Evolutionary conservation across 2,113 vertebrate species (phyloP).

Genomic region (Glaucomys volans): DNA sequence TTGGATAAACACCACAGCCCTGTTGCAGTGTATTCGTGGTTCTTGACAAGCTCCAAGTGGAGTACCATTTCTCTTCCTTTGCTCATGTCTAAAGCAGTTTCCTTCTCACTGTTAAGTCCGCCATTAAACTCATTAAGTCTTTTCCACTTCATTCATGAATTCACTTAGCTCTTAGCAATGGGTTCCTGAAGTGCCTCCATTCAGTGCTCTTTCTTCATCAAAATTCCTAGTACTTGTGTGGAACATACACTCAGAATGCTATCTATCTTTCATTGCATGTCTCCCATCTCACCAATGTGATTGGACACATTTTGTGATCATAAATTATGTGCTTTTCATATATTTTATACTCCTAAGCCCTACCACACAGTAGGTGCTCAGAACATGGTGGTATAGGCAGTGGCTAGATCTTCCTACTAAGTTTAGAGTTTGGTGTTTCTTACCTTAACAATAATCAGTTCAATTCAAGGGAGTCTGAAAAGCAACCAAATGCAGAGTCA

Average conservation of each 20-base stretch:
- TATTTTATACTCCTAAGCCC: too few species aligned
- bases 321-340: too few species aligned
- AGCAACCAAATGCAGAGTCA: background rate
- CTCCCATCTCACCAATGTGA: background rate
- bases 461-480: slow-evolving; percentile 9
- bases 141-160: background rate
- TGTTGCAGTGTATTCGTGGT: background rate
- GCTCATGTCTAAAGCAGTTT: background rate
- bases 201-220: background rate
- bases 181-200: background rate
- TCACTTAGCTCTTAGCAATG: background rate
- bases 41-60: background rate
- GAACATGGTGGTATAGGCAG: too few species aligned
- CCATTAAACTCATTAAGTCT: background rate
- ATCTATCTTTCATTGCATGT: background rate
- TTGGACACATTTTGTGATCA: background rate
- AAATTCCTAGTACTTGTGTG: background rate
- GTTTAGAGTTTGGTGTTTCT: slow-evolving; percentile 33
- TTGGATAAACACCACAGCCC: background rate
- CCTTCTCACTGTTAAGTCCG: background rate
- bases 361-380: too few species aligned
- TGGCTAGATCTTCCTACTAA: background rate
- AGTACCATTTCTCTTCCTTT: background rate
- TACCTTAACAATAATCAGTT: slow-evolving; percentile 26
- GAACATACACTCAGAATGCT: background rate